These are phyloP conservation scores for Branchinecta sandiegonensis DNA, from an alignment of 2,888 invertebrate genomes.

Conservation along the genomic window DNA sequence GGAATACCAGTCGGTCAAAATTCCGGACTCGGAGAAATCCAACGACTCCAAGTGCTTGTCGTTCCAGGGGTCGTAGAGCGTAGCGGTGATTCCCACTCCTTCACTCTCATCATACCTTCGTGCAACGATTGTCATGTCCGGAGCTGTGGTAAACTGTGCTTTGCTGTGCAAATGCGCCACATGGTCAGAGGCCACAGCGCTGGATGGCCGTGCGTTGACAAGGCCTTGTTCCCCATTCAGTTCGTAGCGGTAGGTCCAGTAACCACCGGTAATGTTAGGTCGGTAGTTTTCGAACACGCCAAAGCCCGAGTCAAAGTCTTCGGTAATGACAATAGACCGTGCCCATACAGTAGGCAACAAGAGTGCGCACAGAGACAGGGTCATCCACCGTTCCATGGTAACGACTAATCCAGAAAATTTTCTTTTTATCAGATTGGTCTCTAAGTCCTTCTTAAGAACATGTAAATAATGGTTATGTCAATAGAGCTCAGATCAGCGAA, in stretches of 20 bases:
- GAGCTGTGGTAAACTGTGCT: background rate
- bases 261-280: background rate
- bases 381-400: no score
- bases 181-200: background rate
- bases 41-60: background rate
- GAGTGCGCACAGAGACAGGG: no score
- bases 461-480: no score
- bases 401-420: no score
- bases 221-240: background rate
- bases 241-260: background rate
- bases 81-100: background rate
- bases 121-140: background rate
- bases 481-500: no score
- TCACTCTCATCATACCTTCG: background rate
- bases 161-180: conserved; percentile 2
- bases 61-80: conserved; percentile 8
- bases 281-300: background rate
- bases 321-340: background rate
- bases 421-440: no score
- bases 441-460: no score
- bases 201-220: background rate
- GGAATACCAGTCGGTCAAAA: background rate
- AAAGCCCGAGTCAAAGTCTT: background rate
- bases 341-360: background rate
- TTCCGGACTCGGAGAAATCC: background rate